Evolutionary conservation across 2,113 vertebrate species (phyloP), one percentile per base, ranked within the genome.

Genomic region (Picathartes gymnocephalus): DNA sequence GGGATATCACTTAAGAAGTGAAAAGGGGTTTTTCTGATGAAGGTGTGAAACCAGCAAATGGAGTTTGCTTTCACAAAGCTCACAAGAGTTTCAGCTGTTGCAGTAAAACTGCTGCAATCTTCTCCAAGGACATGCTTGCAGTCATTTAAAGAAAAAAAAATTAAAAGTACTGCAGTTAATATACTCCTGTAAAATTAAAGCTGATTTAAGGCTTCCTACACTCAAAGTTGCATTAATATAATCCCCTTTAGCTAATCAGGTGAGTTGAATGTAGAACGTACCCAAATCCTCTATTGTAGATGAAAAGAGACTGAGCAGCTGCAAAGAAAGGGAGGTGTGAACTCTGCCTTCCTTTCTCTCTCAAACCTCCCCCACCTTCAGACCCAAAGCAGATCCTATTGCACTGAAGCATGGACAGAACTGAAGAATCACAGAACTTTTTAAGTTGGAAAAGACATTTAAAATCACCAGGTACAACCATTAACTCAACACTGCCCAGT

Each of bases 221-320:
- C 23, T 89, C 50, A 28, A 85, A 73, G 24, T 58, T 94, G 33
- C 12, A 40, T 77, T 86, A 88, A 58, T 80, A 44, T 71, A 90
- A 91, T 77, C 79, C n/a, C 24, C 39, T 82, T 66, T 71, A 87
- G 58, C 31, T 96, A 76, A 93, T 72, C 74, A 82, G 54, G 51
- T 30, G 20, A 82, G 17, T 28, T 73, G 45, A 31, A 20, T 40
- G 24, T 54, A 74, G 66, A 85, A 68, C 21, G 40, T 39, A 82
- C 30, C 48, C 68, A 92, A 74, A 84, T 44, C 60, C 35, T 81
- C 51, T 51, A 12, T 31, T 72, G 31, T 11, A 65, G 66, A 51
- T 25, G 19, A 62, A 70, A 79, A 86, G 60, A 42, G 23, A 79
- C 42, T 0, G 6, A 68, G 37, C 31, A 57, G 70, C 50, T 65